Base-by-base conservation (phyloP, 2,113 vertebrate genomes). In the Myxocyprinus asiaticus region DNA sequence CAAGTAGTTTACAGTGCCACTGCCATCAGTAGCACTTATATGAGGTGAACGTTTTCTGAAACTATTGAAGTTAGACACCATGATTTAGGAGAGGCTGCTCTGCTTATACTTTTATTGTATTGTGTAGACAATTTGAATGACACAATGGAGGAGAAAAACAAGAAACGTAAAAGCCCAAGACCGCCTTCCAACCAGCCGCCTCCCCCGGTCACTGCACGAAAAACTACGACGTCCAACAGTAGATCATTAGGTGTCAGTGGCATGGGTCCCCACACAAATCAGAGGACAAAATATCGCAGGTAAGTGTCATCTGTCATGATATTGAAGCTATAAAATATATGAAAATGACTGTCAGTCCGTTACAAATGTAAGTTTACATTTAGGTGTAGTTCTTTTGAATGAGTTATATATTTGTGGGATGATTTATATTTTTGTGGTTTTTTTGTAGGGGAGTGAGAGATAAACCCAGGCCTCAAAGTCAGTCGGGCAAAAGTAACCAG, bases 131-230 rank as follows among this genome's bases (percentile, higher is more conserved):
- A 59, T 58, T 59, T 67, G 17, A n/a, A 59, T 64, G 45, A 61
- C 44, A 65, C 47, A 78, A 98, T 99, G 98, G 98, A 99, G 86
- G 97, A 98, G 80, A 94, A 94, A 67, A 98, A 95, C 83, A 91
- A 93, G 73, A 99, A 98, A 88, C 92, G 96, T 86, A 96, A 94
- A 86, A 97, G 93, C 82, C 94, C 96, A 74, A 95, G 95, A 83
- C 93, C 92, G 6, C 93, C 96, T 50, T 91, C 89, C 17, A 92
- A 84, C 80, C 90, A 96, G 4, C 89, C 91, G 63, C 83, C 87
- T 86, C 94, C 93, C 80, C 88, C 91, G 48, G 77, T 82, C 9
- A 92, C 88, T 80, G 85, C 91, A 84, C 94, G 95, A 86, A 96
- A 93, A 76, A 94, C 77, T 77, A 83, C 92, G 0, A 88, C 93